phyloP scores from a whole-genome alignment of 1,140 invertebrate species.

The Medauroidea extradentata region DNA sequence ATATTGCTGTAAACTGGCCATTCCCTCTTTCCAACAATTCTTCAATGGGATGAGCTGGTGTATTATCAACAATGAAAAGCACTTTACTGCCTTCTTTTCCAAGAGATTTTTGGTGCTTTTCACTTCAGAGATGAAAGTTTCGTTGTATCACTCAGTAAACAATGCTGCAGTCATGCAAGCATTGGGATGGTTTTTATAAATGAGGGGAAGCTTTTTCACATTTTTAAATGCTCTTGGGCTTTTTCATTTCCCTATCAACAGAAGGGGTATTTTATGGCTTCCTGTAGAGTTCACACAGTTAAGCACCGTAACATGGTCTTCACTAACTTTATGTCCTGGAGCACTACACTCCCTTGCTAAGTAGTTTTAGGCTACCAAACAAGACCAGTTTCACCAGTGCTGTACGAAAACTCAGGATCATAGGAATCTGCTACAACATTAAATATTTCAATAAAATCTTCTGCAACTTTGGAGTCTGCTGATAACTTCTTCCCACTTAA shows the following conservation, averaged over 20 bases:
- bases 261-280: conserved; percentile 34
- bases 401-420: conserved; percentile 31
- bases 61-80: conserved; percentile 46
- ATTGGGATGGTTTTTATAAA: not conserved
- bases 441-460: not conserved
- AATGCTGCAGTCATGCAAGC: conserved; percentile 30
- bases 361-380: conserved; percentile 39
- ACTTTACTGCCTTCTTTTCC: conserved; percentile 30
- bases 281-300: conserved; percentile 39
- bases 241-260: conserved; percentile 28
- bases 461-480: not conserved
- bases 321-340: conserved; percentile 35
- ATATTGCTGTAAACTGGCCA: conserved; percentile 31
- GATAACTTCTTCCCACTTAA: not conserved
- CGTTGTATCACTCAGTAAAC: conserved; percentile 33
- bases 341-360: conserved; percentile 29
- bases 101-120: conserved; percentile 17
- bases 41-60: conserved; percentile 34
- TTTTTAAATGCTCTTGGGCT: conserved; percentile 28
- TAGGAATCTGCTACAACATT: not conserved
- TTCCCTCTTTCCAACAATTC: too few species aligned
- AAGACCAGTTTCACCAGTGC: conserved; percentile 41
- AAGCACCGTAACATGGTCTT: conserved; percentile 36
- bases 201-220: conserved; percentile 8
- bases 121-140: conserved; percentile 30